A percentile compares a stretch with the other conserved stretches of the same genome.
These are phyloP conservation scores for Platerodrilus igneus DNA, from an alignment of 2,888 invertebrate species.

Conservation along the genomic window DNA sequence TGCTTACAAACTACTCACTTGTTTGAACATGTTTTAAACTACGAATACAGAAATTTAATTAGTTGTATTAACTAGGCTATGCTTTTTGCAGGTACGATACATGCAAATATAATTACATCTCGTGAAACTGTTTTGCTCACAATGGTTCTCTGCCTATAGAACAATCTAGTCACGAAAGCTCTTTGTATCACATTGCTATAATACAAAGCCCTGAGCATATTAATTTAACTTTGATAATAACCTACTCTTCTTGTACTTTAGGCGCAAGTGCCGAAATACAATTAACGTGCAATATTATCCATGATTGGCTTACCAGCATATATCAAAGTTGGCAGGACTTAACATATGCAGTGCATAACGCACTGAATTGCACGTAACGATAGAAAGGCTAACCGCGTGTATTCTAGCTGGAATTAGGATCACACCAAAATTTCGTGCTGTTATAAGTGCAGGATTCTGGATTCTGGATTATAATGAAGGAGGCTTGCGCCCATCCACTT, in stretches of 20 bases:
- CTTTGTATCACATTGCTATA: slow-evolving; percentile 39
- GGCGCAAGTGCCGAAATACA: too few relatives aligned
- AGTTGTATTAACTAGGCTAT: slow-evolving; percentile 23
- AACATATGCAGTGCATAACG: too few relatives aligned
- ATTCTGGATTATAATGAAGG: too few relatives aligned
- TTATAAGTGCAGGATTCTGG: too few relatives aligned
- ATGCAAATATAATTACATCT: slow-evolving; percentile 28
- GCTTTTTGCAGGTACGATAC: slow-evolving; percentile 23
- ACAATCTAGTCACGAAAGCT: slow-evolving; percentile 35
- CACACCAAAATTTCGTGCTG: too few relatives aligned
- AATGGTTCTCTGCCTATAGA: slow-evolving; percentile 27
- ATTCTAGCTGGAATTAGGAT: too few relatives aligned
- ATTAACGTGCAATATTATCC: too few relatives aligned
- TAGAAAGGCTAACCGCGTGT: too few relatives aligned
- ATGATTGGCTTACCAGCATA: too few relatives aligned
- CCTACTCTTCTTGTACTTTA: slow-evolving; percentile 24
- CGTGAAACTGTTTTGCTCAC: slow-evolving; percentile 20
- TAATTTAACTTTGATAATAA: slow-evolving; percentile 37
- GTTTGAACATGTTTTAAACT: slow-evolving; percentile 24
- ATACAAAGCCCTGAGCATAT: slow-evolving; percentile 35
- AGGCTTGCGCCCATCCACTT: too few relatives aligned
- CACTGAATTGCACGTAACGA: too few relatives aligned
- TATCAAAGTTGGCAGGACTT: too few relatives aligned
- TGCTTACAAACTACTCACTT: slow-evolving; percentile 14
- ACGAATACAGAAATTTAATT: slow-evolving; percentile 19